Conservation (phyloP, 1,140 invertebrate species). For the Cecropterus lyciades region DNA sequence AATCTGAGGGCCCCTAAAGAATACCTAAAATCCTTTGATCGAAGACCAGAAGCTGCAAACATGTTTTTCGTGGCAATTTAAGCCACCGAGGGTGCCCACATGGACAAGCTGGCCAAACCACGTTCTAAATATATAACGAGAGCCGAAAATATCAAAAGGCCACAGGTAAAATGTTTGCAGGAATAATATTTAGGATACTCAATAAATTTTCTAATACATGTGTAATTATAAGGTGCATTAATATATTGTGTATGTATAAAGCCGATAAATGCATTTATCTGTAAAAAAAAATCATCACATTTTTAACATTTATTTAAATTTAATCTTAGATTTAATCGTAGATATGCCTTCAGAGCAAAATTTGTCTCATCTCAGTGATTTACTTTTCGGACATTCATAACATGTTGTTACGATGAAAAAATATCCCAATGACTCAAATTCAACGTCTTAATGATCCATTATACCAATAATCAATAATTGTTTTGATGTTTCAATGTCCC, state of each 20-base stretch:
- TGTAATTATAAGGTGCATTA: constrained; percentile 32
- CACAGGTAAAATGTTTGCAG: constrained; percentile 21
- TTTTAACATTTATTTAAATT: constrained; percentile 14
- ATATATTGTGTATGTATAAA: constrained; percentile 3
- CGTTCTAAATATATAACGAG: background rate
- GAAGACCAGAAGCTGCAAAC: no score
- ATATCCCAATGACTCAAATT: no score
- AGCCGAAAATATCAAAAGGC: constrained; percentile 8
- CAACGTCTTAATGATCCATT: no score
- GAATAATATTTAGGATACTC: constrained; percentile 23
- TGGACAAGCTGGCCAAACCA: no score
- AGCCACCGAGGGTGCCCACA: no score
- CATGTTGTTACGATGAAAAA: no score
- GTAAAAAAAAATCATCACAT: constrained; percentile 11
- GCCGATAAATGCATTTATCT: constrained; percentile 9
- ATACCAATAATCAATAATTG: no score
- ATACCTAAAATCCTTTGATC: no score
- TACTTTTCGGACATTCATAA: no score
- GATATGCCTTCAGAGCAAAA: background rate
- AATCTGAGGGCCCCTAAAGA: no score
- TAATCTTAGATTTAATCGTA: background rate
- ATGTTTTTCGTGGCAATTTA: no score
- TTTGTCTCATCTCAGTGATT: background rate
- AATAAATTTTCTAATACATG: constrained; percentile 19
- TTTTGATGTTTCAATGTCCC: no score